A percentile compares a stretch with the other conserved stretches of the same genome.
Evolutionary conservation across 1,140 invertebrate genomes (phyloP).

Genomic region (Pseudoatta argentina): DNA sequence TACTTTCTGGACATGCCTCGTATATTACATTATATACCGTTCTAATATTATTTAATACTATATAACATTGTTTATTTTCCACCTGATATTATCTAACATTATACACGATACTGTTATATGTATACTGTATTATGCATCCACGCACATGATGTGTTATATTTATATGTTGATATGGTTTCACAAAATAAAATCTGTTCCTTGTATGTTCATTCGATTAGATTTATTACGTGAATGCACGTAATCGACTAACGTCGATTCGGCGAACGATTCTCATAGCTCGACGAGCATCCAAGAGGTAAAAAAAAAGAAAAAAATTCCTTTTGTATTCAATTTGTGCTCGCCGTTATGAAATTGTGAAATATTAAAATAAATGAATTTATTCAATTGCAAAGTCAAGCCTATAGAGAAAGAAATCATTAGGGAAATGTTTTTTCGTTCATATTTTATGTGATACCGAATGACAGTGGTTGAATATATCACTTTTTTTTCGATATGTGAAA

Average conservation of each 20-base stretch:
- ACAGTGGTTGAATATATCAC: background rate
- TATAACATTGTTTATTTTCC: slow-evolving; percentile 13
- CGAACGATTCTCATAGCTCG: slow-evolving; percentile 9
- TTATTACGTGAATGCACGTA: background rate
- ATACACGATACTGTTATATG: background rate
- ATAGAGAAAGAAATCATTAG: background rate
- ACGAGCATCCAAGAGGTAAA: background rate
- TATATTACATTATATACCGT: slow-evolving; percentile 19
- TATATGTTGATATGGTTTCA: background rate
- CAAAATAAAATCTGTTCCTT: slow-evolving; percentile 6
- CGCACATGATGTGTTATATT: background rate
- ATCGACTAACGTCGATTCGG: background rate
- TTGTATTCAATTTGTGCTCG: slow-evolving; percentile 7
- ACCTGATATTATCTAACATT: background rate
- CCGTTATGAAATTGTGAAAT: slow-evolving; percentile 17
- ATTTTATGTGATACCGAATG: slow-evolving; percentile 33
- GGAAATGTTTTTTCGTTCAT: background rate
- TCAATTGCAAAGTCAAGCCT: background rate
- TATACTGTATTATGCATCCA: background rate
- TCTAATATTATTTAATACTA: slow-evolving; percentile 33
- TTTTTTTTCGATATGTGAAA: slow-evolving; percentile 22
- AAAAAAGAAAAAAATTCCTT: background rate
- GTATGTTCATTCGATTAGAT: slow-evolving; percentile 28
- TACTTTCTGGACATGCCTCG: no score
- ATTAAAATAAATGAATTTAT: slow-evolving; percentile 26